Percentiles rank a stretch among this genome's conserved stretches.
These are phyloP conservation scores for Aurelia coerulea DNA, from an alignment of 30 jellyfish, hydroid and myxozoan species.

Conservation along the genomic window DNA sequence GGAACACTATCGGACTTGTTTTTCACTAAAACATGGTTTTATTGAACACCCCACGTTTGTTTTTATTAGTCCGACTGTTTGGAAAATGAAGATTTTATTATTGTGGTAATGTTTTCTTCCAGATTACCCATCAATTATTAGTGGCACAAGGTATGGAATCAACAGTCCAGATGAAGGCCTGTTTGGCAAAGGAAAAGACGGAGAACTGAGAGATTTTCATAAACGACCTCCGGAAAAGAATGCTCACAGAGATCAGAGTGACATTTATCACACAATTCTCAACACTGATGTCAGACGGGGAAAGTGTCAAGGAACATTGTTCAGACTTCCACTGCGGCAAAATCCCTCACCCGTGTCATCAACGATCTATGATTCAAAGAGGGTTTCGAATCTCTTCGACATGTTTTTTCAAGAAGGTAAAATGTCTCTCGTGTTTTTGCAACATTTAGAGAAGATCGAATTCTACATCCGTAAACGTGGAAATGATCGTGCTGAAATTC, in stretches of 20 bases:
- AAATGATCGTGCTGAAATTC: too few species aligned
- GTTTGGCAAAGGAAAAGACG: constrained; percentile 1
- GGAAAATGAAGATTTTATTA: too few species aligned
- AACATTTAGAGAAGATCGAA: constrained; percentile 28
- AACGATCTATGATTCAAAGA: constrained; percentile 10
- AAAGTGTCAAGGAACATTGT: constrained; percentile 27
- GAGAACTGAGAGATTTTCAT: background rate
- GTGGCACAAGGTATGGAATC: constrained; percentile 14
- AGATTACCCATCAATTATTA: constrained; percentile 1
- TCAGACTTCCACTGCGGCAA: constrained; percentile 62
- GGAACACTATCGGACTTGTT: too few species aligned
- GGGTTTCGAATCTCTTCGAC: constrained; percentile 24
- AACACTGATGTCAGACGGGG: constrained; percentile 11
- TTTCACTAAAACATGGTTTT: too few species aligned
- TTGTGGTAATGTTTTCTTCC: too few species aligned
- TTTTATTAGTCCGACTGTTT: too few species aligned
- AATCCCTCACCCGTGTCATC: constrained; percentile 49
- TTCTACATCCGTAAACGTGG: background rate
- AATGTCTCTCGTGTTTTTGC: constrained; percentile 42
- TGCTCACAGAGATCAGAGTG: background rate
- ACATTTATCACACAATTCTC: background rate
- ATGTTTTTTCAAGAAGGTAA: constrained; percentile 51
- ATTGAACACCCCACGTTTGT: too few species aligned
- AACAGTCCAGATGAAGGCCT: constrained; percentile 41
- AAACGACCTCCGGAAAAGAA: background rate